phyloP scores from a whole-genome alignment of 2,113 vertebrate species.

The Mustelus asterias region DNA sequence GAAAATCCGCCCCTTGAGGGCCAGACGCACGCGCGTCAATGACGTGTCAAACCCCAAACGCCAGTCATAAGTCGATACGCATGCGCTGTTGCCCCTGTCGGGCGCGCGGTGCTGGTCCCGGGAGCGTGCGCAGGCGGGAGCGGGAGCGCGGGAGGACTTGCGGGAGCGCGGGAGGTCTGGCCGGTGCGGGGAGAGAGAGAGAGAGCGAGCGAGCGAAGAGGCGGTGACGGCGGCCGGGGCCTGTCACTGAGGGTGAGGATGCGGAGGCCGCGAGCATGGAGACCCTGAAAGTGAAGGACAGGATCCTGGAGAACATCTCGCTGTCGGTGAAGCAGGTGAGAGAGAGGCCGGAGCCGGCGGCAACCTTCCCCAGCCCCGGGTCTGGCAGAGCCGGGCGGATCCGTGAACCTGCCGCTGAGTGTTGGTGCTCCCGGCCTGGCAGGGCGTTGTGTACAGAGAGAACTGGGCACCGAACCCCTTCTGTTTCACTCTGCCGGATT shows the following conservation, averaged over 20 bases:
- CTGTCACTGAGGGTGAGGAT: conserved; percentile 43
- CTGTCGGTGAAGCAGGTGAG: conserved; percentile 92
- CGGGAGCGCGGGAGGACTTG: not conserved
- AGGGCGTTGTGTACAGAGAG: not conserved
- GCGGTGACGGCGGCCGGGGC: not conserved
- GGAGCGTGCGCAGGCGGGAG: not conserved
- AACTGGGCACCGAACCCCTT: too few relatives aligned
- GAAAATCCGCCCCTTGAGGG: not conserved
- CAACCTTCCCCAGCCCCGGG: not conserved
- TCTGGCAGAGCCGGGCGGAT: not conserved
- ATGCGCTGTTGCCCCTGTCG: not conserved
- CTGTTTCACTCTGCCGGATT: not conserved
- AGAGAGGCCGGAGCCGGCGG: conserved; percentile 42
- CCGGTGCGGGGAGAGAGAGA: not conserved
- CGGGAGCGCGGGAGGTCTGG: not conserved
- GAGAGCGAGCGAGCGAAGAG: not conserved
- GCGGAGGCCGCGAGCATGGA: conserved; percentile 65
- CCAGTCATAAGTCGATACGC: not conserved
- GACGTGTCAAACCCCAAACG: not conserved
- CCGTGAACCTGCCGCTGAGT: not conserved
- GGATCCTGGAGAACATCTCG: conserved; percentile 92
- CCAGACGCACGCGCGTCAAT: not conserved
- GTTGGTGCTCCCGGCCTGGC: not conserved
- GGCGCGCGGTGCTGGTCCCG: not conserved
- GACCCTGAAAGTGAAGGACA: conserved; percentile 87